Conservation (phyloP, 35 echinoderm and acorn worm species). For the Holothuria glaberrima region DNA sequence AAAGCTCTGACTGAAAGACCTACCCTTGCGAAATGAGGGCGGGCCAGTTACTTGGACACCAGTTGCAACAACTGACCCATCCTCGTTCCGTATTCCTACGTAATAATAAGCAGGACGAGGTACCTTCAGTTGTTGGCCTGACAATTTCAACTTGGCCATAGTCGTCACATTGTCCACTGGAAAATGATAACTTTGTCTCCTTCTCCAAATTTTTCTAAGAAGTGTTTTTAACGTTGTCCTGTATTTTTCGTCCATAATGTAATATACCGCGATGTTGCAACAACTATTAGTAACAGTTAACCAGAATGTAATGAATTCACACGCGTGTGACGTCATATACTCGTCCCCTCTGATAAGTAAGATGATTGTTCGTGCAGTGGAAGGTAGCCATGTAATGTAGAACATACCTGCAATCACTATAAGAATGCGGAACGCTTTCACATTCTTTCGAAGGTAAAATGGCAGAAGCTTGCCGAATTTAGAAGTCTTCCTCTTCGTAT, state of each 20-base stretch:
- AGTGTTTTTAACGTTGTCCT: constrained; percentile 13
- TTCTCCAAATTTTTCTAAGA: background rate
- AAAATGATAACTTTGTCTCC: background rate
- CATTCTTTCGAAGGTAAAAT: constrained; percentile 30
- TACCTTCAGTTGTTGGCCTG: background rate
- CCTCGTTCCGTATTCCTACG: constrained; percentile 45
- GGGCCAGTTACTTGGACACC: constrained; percentile 10
- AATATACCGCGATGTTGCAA: constrained; percentile 63
- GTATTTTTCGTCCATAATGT: constrained; percentile 59
- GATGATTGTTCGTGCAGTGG: constrained; percentile 19
- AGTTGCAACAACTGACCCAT: constrained; percentile 45
- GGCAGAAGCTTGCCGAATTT: constrained; percentile 7
- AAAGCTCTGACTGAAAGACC: background rate
- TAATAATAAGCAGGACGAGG: background rate
- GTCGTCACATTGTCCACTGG: no score
- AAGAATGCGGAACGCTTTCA: constrained; percentile 61
- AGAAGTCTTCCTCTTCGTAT: background rate
- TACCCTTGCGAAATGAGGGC: background rate
- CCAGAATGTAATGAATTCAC: constrained; percentile 48
- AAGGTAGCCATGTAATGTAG: constrained; percentile 65
- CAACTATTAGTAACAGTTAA: constrained; percentile 63
- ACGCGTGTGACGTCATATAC: background rate
- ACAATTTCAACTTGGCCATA: background rate
- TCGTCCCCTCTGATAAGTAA: background rate
- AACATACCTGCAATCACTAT: constrained; percentile 58